Conservation (phyloP, 2,888 invertebrate genomes). For the Autographa pulchrina region DNA sequence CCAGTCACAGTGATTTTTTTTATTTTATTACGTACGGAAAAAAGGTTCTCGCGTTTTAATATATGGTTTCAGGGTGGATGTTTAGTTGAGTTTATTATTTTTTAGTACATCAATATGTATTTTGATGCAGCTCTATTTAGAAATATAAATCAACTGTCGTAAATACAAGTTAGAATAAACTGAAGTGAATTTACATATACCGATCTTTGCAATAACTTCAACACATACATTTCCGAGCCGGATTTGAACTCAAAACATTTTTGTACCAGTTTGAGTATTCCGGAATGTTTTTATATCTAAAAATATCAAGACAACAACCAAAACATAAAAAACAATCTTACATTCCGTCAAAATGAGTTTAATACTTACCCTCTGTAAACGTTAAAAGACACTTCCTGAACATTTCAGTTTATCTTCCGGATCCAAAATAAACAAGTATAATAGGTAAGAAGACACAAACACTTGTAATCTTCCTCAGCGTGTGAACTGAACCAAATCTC, state of each 20-base stretch:
- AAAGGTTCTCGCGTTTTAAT: constrained; percentile 11
- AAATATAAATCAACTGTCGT: too few species aligned
- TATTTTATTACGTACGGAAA: constrained; percentile 11
- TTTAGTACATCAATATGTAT: not conserved
- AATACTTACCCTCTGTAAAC: not conserved
- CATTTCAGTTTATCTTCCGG: constrained; percentile 30
- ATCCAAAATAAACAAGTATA: constrained; percentile 29
- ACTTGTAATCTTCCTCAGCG: constrained; percentile 24
- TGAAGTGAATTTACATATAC: too few species aligned
- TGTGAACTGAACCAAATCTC: constrained; percentile 23
- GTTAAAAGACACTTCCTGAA: constrained; percentile 27
- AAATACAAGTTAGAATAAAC: too few species aligned
- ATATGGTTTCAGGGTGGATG: not conserved
- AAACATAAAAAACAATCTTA: not conserved
- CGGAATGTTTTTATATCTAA: too few species aligned
- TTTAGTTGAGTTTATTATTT: not conserved
- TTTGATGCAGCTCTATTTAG: too few species aligned
- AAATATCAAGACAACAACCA: too few species aligned
- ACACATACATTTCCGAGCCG: too few species aligned
- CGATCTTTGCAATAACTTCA: too few species aligned
- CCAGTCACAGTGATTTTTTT: constrained; percentile 52
- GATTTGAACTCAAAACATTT: too few species aligned
- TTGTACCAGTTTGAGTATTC: too few species aligned
- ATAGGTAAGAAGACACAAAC: constrained; percentile 18
- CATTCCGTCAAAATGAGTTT: not conserved